Base-by-base conservation (phyloP, 2,797 vertebrate species). In the Xenopus petersii region DNA sequence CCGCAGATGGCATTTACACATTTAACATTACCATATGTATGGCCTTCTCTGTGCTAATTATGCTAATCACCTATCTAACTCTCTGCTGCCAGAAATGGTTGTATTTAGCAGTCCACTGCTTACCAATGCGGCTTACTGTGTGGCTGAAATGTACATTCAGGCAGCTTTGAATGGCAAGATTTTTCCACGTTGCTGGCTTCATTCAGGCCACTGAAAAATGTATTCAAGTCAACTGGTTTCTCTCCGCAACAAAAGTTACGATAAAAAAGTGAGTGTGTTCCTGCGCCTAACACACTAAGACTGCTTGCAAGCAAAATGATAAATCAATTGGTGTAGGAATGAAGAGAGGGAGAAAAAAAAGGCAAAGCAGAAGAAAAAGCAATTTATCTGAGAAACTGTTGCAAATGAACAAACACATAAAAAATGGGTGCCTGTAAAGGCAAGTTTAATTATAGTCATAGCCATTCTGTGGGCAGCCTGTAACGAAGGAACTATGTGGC, bases 21-120 rank as follows among this genome's bases (percentile, higher is more conserved):
- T 91, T 92, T 92, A 85, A 81, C 87, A 99, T 99, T 99, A 96
- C 93, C 96, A 99, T 99, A 97, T 98, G 95, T 97, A 99, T 98
- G 92, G 96, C 87, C 90, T 87, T 92, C 89, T 92, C 95, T 83
- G 92, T 91, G 93, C 94, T 96, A 96, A 98, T 98, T 98, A 98
- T 99, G 97, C 94, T 98, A 98, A 99, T 99, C 95, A 97, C 95
- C 95, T 98, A 95, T 98, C 95, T 94, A 89, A 94, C 94, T 93
- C 93, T 91, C 93, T 91, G 90, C 93, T 89, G 89, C 87, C 91
- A 94, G 94, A 97, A 99, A 98, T 96, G 95, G 93, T 94, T 97
- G 96, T 93, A 97, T 98, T 98, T 97, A 98, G 97, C 95, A 97
- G 94, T 97, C 94, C 94, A 94, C 92, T 96, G 95, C 95, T 92